Evolutionary conservation across 2,113 vertebrate genomes (phyloP), one percentile per base, ranked within the genome.

Genomic region (Cochlearius cochlearius): DNA sequence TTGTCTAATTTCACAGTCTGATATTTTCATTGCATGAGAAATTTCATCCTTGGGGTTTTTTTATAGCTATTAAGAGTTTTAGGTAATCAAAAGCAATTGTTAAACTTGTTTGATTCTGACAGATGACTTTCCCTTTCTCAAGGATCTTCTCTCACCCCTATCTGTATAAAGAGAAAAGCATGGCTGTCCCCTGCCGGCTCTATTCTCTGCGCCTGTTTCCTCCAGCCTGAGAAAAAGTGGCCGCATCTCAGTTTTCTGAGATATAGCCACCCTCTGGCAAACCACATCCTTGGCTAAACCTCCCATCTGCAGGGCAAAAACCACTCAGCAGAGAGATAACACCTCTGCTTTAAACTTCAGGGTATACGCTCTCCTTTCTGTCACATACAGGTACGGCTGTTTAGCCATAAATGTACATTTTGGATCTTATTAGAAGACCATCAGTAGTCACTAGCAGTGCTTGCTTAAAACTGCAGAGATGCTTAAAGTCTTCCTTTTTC

Each of bases 1-100:
- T 41, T 90, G 68, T 81, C 85, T 64, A 49, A 96, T 93, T 95
- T 88, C 79, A 95, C 74, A 86, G 47, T 84, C 59, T 81, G 43
- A 16, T 66, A 25, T 97, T 85, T 94, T 75, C 23, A 19, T 55
- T 92, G 89, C 63, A 66, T 84, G 85, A 90, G 47, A 77, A 72
- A 94, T 47, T 87, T 77, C 34, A 82, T 83, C 78, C 64, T 56
- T 90, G 19, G 12, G 16, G n/a, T n/a, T 43, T 64, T 78, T 79
- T 92, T 87, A 68, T 20, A 89, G 64, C 77, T 81, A 84, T 81
- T 78, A 88, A 89, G 58, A 74, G 36, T 60, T 67, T 86, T 58
- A 45, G 63, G 17, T 83, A 80, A 90, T 60, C 81, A 93, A 74
- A 94, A 94, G 73, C 41, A 76, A 62, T 43, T 69, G 47, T 89